These are phyloP conservation scores for Rhincodon typus DNA, from an alignment of 2,797 vertebrate genomes.

Conservation along the genomic window DNA sequence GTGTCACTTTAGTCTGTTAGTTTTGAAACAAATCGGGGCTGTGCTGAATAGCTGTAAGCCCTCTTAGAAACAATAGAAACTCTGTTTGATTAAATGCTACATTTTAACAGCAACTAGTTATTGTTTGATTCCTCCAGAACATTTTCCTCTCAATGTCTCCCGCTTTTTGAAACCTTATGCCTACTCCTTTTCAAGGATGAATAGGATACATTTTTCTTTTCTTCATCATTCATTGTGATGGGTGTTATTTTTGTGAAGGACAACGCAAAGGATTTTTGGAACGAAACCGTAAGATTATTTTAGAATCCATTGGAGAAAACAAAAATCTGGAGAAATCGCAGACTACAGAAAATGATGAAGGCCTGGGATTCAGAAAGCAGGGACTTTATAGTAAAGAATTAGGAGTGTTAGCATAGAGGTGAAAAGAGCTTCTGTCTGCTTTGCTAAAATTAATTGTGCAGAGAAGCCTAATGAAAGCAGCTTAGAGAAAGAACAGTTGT, in stretches of 20 bases:
- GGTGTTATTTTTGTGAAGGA: slow-evolving; percentile 18
- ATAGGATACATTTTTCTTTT: slow-evolving; percentile 24
- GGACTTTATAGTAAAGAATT: slow-evolving; percentile 34
- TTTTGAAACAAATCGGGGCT: slow-evolving; percentile 56
- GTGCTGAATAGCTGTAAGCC: slow-evolving; percentile 53
- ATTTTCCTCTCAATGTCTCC: slow-evolving; percentile 39
- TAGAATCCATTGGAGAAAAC: slow-evolving; percentile 11
- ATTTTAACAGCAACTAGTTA: slow-evolving; percentile 51
- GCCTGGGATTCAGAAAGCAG: slow-evolving; percentile 34
- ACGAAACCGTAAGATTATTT: slow-evolving; percentile 30
- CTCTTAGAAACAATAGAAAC: slow-evolving; percentile 43
- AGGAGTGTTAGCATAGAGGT: slow-evolving; percentile 34
- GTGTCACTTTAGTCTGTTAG: slow-evolving; percentile 52
- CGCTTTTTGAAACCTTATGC: slow-evolving; percentile 16
- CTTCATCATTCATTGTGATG: slow-evolving; percentile 20
- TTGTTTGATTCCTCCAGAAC: slow-evolving; percentile 40
- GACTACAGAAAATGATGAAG: slow-evolving; percentile 26
- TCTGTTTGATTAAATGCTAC: slow-evolving; percentile 46
- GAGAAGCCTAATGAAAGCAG: slow-evolving; percentile 61
- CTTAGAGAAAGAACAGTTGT: slow-evolving; percentile 39
- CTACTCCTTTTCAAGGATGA: slow-evolving; percentile 34
- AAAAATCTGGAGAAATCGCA: slow-evolving; percentile 22
- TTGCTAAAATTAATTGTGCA: slow-evolving; percentile 40
- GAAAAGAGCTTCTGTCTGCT: slow-evolving; percentile 38
- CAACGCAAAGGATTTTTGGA: slow-evolving; percentile 8